Base-by-base conservation (phyloP, 1,140 invertebrate species). In the Schlechtendalia chinensis region DNA sequence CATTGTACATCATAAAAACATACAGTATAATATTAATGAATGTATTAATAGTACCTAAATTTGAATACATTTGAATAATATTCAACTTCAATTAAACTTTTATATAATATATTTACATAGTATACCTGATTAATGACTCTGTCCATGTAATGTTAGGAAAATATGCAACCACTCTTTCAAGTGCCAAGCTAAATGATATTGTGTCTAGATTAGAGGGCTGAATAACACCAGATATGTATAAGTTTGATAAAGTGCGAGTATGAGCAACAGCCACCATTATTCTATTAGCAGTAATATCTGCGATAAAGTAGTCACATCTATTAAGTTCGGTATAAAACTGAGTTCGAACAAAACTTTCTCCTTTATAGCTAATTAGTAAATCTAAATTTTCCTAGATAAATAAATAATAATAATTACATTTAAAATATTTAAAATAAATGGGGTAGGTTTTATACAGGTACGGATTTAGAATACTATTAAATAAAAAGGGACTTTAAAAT, bases 241-340 rank as follows among this genome's bases (percentile, higher is more conserved):
- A 87, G 87, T 96, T 91, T 8, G 93, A 89, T 8, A 90, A 84
- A 10, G 88, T 90, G 63, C 91, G 89, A 5, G 91, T 90, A 85
- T 96, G 94, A 84, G 91, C 91, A n/a, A 94, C 92, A 83, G 93
- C 93, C 61, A 96, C 89, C 84, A 97, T 91, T 71, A 94, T 89
- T 86, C 93, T 89, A 82, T 90, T 91, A 82, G 92, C 90, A 12
- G 91, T 91, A 0, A 95, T 92, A 85, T 97, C 95, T 5, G 91
- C 93, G 39, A 97, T 90, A 84, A 94, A 93, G 85, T 91, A 96
- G 82, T 93, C 91, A 84, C 87, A 88, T 17, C 89, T 86, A 22
- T 90, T 86, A 8, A 92, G 84, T 82, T 90, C 88, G 0, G 90
- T 90, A 74, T 93, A 90, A 85, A 97, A 96, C 65, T 90, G 85